Base-by-base conservation (phyloP, 2,888 invertebrate species). In the Lasioglossum figueresi region DNA sequence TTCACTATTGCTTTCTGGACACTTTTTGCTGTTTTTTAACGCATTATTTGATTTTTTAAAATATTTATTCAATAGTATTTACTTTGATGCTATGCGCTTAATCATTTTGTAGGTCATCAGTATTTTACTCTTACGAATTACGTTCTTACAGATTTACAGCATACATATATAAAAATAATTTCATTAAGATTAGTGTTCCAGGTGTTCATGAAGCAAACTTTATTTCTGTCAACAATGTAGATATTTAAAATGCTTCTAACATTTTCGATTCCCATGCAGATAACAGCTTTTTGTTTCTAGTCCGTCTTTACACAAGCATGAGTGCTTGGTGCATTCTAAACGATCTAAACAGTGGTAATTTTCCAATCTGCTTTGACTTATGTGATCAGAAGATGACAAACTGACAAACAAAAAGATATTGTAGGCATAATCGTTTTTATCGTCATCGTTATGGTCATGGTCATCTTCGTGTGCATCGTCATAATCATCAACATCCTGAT, bases 141-240 rank as follows among this genome's bases (percentile, higher is more conserved):
- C 1, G n/a, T 23, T n/a, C 3, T 23, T 52, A n/a, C 52, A 23
- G n/a, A n/a, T 56, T n/a, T n/a, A n/a, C n/a, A 0, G 56, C n/a
- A 56, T 56, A 56, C n/a, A 56, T 10, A 56, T n/a, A 56, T n/a
- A 56, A 56, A 56, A 56, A 56, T 56, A 56, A 56, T 56, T 56
- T 56, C 12, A n/a, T 56, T 56, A n/a, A 56, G 56, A n/a, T n/a
- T 56, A 56, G 56, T n/a, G 56, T 56, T 56, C n/a, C 56, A 56
- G 12, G n/a, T n/a, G 56, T 56, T 56, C 3, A 4, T 4, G 2
- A 56, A 56, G 56, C 56, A 10, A 56, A n/a, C n/a, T n/a, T n/a
- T n/a, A 56, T n/a, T 56, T 56, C n/a, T 10, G 10, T 56, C 4
- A 56, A n/a, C 56, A 56, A n/a, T 56, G n/a, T 56, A 56, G 10